phyloP scores from a whole-genome alignment of 2,888 invertebrate genomes.

The Thalpophila matura region DNA sequence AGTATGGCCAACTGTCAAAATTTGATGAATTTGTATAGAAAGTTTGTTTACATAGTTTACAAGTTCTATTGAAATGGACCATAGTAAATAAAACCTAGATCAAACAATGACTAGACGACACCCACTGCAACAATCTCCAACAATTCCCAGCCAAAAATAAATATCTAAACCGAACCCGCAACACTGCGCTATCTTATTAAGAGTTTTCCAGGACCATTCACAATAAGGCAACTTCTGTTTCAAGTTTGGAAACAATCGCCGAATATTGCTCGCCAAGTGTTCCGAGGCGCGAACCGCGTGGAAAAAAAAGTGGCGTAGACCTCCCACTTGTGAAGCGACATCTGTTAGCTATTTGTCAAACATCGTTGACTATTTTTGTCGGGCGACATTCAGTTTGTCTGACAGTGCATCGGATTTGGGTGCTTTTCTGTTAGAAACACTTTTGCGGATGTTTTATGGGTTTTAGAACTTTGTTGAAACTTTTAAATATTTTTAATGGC shows the following conservation, averaged over 20 bases:
- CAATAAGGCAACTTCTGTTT: constrained; percentile 58
- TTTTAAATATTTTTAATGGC: constrained; percentile 29
- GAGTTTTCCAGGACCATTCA: constrained; percentile 54
- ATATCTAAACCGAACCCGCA: constrained; percentile 41
- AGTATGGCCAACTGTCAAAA: no score
- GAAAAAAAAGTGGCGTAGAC: constrained; percentile 66
- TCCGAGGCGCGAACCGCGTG: constrained; percentile 43
- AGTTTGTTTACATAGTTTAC: no score
- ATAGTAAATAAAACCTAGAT: background rate
- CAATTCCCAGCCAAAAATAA: constrained; percentile 49
- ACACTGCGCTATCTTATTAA: constrained; percentile 57
- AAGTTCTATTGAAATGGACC: no score
- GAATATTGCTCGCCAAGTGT: constrained; percentile 62
- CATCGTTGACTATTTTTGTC: constrained; percentile 87
- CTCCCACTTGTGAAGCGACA: constrained; percentile 75
- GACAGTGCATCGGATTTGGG: constrained; percentile 66
- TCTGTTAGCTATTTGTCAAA: constrained; percentile 89
- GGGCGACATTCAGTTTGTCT: constrained; percentile 76
- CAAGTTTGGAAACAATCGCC: constrained; percentile 61
- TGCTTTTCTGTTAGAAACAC: constrained; percentile 28
- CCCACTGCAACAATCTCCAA: constrained; percentile 31
- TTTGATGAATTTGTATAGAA: no score
- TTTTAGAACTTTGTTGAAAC: constrained; percentile 22
- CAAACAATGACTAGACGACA: background rate
- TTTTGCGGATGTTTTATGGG: constrained; percentile 30